Evolutionary conservation across 2,888 invertebrate species (phyloP), one percentile per base, ranked within the genome.

Genomic region (Melanargia galathea): DNA sequence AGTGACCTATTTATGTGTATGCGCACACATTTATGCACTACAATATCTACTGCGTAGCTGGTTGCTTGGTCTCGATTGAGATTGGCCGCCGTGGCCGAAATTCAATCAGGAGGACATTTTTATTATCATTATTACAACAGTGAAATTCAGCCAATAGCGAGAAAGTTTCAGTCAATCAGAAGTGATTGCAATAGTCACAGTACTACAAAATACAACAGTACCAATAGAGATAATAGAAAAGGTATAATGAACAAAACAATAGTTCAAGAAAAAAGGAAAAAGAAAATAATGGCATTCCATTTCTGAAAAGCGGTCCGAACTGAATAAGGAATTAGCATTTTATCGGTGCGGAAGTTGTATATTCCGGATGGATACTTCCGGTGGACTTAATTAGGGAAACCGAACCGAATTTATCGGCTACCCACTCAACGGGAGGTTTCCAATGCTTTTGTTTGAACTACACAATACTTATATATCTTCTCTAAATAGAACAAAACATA

Each of bases 371-470:
- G 63, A 65, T 65, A 63, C 63, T 62, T 69, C 69, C 67, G 58
- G 63, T 55, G 24, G 70, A 71, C 65, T 69, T 71, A 71, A 71
- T 71, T 65, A 68, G 63, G 63, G 64, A 63, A 57, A 60, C 51
- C 48, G 60, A 62, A 54, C 60, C 40, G 60, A 71, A 65, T 65
- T 64, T 60, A 61, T 58, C 35, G 54, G 38, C 24, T 46, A 48
- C 18, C 48, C 26, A 48, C 48, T 48, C 46, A 38, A n/a, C 52
- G 33, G 20, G 46, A 35, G 35, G 57, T 22, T 57, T 26, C 16
- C 26, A 26, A 54, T 26, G 24, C 16, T 24, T 54, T 54, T 60
- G 61, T 61, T 55, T 61, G 33, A 13, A 33, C 52, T 30, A 26
- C n/a, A n/a, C n/a, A n/a, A n/a, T n/a, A 26, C 30, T 49, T 8